Percentiles rank a stretch among this genome's conserved stretches.
phyloP scores from a whole-genome alignment of 2,797 vertebrate species.

The Sebastes hopkinsi region DNA sequence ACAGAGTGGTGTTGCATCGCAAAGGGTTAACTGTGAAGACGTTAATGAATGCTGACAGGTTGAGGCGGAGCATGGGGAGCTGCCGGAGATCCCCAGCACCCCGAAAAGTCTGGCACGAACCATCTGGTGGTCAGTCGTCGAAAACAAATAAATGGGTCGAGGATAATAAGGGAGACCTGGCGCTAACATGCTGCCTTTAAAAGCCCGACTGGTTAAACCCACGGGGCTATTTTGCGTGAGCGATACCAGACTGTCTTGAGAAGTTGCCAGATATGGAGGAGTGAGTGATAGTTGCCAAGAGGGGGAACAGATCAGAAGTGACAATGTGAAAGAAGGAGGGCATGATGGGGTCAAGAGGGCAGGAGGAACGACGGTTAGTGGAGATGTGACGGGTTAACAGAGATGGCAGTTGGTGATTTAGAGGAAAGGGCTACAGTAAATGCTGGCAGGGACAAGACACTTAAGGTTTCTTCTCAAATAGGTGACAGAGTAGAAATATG shows the following conservation, averaged over 20 bases:
- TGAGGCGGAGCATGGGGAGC: neutral
- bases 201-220: neutral
- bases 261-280: neutral
- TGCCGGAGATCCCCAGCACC: neutral
- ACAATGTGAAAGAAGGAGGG: neutral
- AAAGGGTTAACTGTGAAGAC: neutral
- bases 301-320: neutral
- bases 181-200: neutral
- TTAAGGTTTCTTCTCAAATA: neutral
- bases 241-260: neutral
- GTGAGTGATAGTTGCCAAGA: neutral
- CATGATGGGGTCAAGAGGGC: slow-evolving; percentile 4
- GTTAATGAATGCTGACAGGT: neutral
- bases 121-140: slow-evolving; percentile 8
- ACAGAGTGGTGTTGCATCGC: neutral
- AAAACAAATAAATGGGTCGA: slow-evolving; percentile 12
- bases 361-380: neutral
- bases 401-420: slow-evolving; percentile 9
- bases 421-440: neutral
- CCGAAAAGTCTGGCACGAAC: neutral
- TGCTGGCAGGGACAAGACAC: neutral
- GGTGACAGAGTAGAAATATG: neutral
- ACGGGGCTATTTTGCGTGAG: neutral
- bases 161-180: neutral
- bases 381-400: slow-evolving; percentile 4